These are phyloP conservation scores for Chelonus insularis DNA, from an alignment of 1,140 invertebrate genomes.

Conservation along the genomic window DNA sequence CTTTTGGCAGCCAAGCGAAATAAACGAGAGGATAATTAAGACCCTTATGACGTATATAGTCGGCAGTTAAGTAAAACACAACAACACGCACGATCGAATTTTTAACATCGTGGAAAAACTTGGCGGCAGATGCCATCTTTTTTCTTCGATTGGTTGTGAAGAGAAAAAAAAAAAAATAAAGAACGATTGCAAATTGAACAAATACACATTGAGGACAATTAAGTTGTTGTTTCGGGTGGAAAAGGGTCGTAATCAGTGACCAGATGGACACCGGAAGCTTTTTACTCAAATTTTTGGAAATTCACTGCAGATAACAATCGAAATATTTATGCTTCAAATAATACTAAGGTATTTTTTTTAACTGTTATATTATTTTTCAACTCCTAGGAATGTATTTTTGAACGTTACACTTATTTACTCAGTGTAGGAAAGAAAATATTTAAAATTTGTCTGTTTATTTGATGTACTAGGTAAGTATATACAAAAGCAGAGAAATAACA, in stretches of 20 bases:
- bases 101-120: not conserved
- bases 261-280: constrained; percentile 10
- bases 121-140: not conserved
- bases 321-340: constrained; percentile 12
- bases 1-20: constrained; percentile 33
- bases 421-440: no score
- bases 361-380: no score
- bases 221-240: constrained; percentile 4
- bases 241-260: not conserved
- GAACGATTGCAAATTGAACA: not conserved
- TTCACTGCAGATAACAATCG: not conserved
- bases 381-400: no score
- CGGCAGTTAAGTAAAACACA: not conserved
- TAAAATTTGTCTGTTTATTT: no score
- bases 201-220: not conserved
- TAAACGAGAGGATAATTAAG: constrained; percentile 41
- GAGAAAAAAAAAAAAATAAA: not conserved
- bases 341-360: not conserved
- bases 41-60: not conserved
- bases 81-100: constrained; percentile 12
- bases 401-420: no score
- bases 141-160: not conserved
- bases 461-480: no score
- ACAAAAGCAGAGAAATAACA: no score
- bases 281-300: constrained; percentile 1